Percentiles rank a stretch among this genome's conserved stretches.
These are phyloP conservation scores for Adelges cooleyi DNA, from an alignment of 1,140 invertebrate genomes.

Conservation along the genomic window DNA sequence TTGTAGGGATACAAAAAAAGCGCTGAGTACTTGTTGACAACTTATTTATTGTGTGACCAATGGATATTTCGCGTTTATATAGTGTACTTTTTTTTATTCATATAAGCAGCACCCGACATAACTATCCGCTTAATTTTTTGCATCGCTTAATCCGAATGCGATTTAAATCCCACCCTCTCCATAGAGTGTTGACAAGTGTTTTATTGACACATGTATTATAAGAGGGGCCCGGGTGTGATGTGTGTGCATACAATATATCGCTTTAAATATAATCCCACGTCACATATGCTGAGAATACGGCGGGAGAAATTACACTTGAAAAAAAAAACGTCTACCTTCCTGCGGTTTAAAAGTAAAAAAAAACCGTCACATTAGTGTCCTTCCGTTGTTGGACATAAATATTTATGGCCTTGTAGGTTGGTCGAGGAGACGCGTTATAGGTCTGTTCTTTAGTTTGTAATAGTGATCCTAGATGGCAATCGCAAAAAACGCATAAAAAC, in stretches of 20 bases:
- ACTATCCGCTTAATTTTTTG: neutral
- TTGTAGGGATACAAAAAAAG: too few relatives aligned
- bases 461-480: constrained; percentile 13
- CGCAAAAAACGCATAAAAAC: constrained; percentile 17
- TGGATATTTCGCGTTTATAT: too few relatives aligned
- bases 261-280: neutral
- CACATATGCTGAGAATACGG: neutral
- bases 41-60: too few relatives aligned
- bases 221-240: neutral
- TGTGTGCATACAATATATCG: neutral
- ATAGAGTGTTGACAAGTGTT: neutral
- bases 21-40: too few relatives aligned
- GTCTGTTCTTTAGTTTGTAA: constrained; percentile 17
- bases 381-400: neutral
- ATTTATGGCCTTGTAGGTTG: neutral
- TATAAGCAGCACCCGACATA: neutral
- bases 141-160: neutral
- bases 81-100: too few relatives aligned
- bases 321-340: too few relatives aligned
- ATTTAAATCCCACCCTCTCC: neutral
- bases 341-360: too few relatives aligned
- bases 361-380: neutral
- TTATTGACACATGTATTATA: too few relatives aligned
- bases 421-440: neutral
- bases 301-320: neutral